Evolutionary conservation across 1,140 invertebrate genomes (phyloP).

Genomic region (Oncopeltus fasciatus): DNA sequence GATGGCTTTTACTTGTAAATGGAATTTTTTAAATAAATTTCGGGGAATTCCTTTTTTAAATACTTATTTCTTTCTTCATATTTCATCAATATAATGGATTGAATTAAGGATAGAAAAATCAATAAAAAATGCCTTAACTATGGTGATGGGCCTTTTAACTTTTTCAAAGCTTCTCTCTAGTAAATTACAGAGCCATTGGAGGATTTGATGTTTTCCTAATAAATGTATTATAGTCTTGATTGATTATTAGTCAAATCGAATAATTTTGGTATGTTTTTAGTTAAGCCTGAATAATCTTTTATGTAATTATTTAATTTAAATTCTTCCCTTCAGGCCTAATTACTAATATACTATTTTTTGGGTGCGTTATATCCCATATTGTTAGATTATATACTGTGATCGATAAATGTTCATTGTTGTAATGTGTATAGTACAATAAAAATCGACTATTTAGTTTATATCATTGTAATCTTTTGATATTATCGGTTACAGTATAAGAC

Average conservation of each 20-base stretch:
- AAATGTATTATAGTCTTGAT: constrained; percentile 20
- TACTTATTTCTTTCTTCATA: not conserved
- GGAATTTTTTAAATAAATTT: constrained; percentile 3
- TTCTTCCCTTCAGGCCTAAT: constrained; percentile 15
- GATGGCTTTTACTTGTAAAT: constrained; percentile 7
- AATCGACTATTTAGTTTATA: not conserved
- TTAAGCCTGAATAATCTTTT: constrained; percentile 18
- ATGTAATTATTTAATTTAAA: constrained; percentile 18
- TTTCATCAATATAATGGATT: no score
- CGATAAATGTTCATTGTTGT: constrained; percentile 12
- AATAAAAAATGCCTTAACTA: not conserved
- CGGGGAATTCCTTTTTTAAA: not conserved
- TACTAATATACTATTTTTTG: constrained; percentile 14
- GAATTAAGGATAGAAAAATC: not conserved
- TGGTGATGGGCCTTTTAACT: constrained; percentile 4
- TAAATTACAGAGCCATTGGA: constrained; percentile 20
- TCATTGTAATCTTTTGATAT: constrained; percentile 6
- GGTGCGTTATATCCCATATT: constrained; percentile 12
- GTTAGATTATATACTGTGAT: constrained; percentile 21
- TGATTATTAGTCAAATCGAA: not conserved
- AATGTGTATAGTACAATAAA: constrained; percentile 5
- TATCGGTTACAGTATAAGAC: constrained; percentile 23
- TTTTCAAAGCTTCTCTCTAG: constrained; percentile 1
- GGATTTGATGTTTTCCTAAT: constrained; percentile 20
- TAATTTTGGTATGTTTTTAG: constrained; percentile 19